Evolutionary conservation across 2,113 vertebrate genomes (phyloP), one percentile per base, ranked within the genome.

Genomic region (Sapajus apella): DNA sequence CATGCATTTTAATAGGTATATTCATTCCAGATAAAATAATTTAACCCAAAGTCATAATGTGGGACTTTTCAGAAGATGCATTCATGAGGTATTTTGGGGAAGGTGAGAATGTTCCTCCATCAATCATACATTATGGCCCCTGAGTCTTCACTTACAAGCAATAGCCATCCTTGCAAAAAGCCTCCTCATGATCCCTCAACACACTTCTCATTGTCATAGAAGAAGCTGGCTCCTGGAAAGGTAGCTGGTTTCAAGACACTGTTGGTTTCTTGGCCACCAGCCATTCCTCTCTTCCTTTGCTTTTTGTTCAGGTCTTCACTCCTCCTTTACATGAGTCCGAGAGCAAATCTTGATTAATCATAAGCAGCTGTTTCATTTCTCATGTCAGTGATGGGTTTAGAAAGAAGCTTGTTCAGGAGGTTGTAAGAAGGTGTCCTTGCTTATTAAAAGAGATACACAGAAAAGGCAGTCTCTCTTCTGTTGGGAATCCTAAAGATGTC

Each of bases 1-100:
- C 30, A 16, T 81, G 37, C 13, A 75, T 58, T 79, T 94, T 87
- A 50, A 58, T 27, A 79, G 32, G 18, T 43, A 52, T 8, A 80
- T 87, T 79, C 11, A 91, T 93, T 73, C 86, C 87, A 43, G 30
- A 61, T 87, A 93, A 90, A 79, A 96, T 88, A 79, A 91, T 73
- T 87, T 92, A 92, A 91, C 4, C 20, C 43, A 77, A 91, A 96
- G 12, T 25, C 91, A 58, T 56, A 91, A 95, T 32, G 40, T 27
- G 86, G 73, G 30, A 68, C 5, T 89, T 89, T 87, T 52, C n/a
- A 61, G 47, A 50, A 84, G n/a, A 87, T 25, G 70, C 9, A 25
- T 75, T 37, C 35, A 21, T 68, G 43, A 96, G 7, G 75, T 32
- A 47, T 76, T 79, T 61, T 47, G 43, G 17, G 9, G 30, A 91